phyloP scores from a whole-genome alignment of 2,113 vertebrate genomes.

The Okapia johnstoni region DNA sequence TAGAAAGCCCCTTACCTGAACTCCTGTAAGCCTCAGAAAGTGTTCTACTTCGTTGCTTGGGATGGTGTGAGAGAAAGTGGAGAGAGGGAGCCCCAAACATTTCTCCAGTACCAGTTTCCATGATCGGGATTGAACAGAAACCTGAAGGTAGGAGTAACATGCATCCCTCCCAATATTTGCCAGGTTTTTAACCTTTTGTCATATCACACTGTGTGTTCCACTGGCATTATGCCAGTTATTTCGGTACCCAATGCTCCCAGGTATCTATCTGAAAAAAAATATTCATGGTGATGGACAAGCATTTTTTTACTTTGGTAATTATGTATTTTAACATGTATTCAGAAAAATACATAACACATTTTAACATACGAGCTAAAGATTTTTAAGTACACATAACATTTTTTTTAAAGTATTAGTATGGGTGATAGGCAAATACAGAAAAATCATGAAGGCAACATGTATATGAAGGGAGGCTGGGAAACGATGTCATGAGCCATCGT shows the following conservation, averaged over 20 bases:
- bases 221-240: neutral
- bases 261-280: neutral
- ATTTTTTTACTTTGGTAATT: neutral
- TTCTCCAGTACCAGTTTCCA: neutral
- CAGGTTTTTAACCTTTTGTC: neutral
- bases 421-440: neutral
- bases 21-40: neutral
- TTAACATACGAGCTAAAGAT: neutral
- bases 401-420: neutral
- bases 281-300: neutral
- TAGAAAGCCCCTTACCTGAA: neutral
- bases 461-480: neutral
- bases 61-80: neutral
- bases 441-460: fast-evolving
- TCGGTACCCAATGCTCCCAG: neutral
- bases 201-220: neutral
- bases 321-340: neutral
- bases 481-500: no score
- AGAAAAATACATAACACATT: neutral
- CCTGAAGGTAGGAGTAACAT: neutral
- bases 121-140: neutral
- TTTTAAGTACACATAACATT: neutral
- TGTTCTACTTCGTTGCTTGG: neutral
- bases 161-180: neutral
- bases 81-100: neutral